Evolutionary conservation across 2,888 invertebrate genomes (phyloP), one percentile per base, ranked within the genome.

Genomic region (Acleris cristana): DNA sequence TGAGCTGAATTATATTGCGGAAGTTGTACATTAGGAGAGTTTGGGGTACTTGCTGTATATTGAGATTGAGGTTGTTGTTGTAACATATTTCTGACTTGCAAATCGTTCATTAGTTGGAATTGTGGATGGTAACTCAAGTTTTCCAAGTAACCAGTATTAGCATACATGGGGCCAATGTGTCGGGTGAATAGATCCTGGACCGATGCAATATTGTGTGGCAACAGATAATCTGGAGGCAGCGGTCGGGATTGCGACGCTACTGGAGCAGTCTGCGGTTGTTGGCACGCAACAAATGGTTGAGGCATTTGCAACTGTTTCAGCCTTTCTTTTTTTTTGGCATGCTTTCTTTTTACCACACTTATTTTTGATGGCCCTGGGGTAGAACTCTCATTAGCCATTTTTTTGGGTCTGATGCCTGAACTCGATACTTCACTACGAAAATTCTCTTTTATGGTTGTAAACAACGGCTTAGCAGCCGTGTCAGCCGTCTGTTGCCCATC

Each of bases 41-140:
- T 75, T 3, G 78, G 76, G 52, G 73, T 66, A 68, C 73, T 75
- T n/a, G 69, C 68, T 12, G 67, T 58, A 58, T 67, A 65, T 16
- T 71, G 71, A 21, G 66, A 65, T 16, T 71, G 71, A 21, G 66
- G 54, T 40, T 69, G 61, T 57, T 73, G 76, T 55, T 79, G 79
- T 54, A 71, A 70, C 63, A 78, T 70, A 51, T 79, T 78, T 64
- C 74, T 76, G 21, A 75, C 68, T 57, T 79, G 80, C 54, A 77
- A 65, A 59, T 75, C 77, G 55, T 83, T 81, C 65, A 83, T 75
- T 51, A 83, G 76, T 71, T 86, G 86, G 78, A 80, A 89, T 65
- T 89, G 88, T 64, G 90, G 90, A 72, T 90, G 89, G 71, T 89
- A 78, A 21, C 81, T 77, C 18, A 89, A 72, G 72, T 90, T 91